Base-by-base conservation (phyloP, 2,888 invertebrate genomes). In the Melanostoma scalare region DNA sequence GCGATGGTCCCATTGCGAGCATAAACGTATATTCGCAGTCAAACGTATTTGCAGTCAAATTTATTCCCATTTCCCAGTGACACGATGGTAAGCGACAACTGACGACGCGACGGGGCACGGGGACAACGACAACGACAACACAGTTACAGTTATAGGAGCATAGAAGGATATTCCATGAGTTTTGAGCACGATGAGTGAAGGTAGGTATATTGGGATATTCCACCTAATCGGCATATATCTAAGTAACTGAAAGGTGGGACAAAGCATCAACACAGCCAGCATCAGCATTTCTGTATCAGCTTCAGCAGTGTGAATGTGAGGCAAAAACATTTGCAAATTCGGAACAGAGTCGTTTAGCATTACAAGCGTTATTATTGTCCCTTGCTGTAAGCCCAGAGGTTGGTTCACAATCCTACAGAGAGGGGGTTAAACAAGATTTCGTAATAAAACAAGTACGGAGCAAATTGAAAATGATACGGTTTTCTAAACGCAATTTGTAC, bases 41-140 rank as follows among this genome's bases (percentile, higher is more conserved):
- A 82, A 82, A 76, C 20, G 77, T 82, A 82, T 77, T 82, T 52
- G 67, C 73, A 82, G 77, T 63, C 81, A 82, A 82, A 76, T 82
- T 82, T 82, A 72, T 68, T 55, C 61, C 42, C 67, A 40, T 68
- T 68, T 55, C 61, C 42, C 67, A 40, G 67, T 72, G 53, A 73
- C 72, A 77, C 33, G 61, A 44, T 61, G 35, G 46, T 36, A 6
- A 44, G 20, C 20, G 20, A 20, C 20, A 20, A 20, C 20, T 58
- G 58, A 33, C 5, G 35, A 20, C 55, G 55, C 46, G 36, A 20
- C 10, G 44, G 36, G n/a, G 30, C 20, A 20, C 10, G 44, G 36
- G n/a, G 30, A 9, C 20, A 20, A 20, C 20, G 20, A 20, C 20
- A 20, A 20, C 20, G 20, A 20, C 20, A 20, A 20, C 20, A 20